Conservation (phyloP, 2,113 vertebrate genomes). For the Heteronetta atricapilla region DNA sequence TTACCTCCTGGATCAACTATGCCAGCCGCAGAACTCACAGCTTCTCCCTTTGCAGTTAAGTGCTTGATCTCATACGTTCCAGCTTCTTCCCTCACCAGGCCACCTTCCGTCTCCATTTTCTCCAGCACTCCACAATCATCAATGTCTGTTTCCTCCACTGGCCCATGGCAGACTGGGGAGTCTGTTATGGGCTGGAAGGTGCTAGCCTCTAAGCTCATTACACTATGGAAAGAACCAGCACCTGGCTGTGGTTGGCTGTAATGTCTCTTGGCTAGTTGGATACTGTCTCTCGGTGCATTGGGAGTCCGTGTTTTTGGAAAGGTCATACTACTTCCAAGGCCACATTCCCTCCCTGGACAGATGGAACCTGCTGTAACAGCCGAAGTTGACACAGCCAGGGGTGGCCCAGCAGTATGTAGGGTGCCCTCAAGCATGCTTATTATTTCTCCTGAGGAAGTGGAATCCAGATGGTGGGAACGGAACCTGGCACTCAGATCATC, state of each 20-base stretch:
- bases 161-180: conserved; percentile 12
- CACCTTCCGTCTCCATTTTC: conserved; percentile 78
- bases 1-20: conserved; percentile 61
- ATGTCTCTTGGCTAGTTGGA: conserved; percentile 88
- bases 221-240: conserved; percentile 70
- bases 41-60: conserved; percentile 25
- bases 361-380: background rate
- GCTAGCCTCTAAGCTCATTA: conserved; percentile 77
- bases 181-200: conserved; percentile 46
- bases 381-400: conserved; percentile 47
- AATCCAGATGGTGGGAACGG: conserved; percentile 78
- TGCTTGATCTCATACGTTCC: background rate
- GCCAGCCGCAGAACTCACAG: conserved; percentile 52
- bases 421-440: conserved; percentile 50
- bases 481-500: conserved; percentile 82
- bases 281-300: conserved; percentile 84
- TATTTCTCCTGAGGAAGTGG: conserved; percentile 81
- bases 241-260: conserved; percentile 87
- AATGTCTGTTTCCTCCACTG: conserved; percentile 87
- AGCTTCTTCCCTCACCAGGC: background rate
- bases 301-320: conserved; percentile 85
- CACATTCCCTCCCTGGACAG: conserved; percentile 30
- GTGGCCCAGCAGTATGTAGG: conserved; percentile 57
- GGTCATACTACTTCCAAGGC: conserved; percentile 83
- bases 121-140: conserved; percentile 77